These are phyloP conservation scores for Ectemnius cavifrons DNA, from an alignment of 2,888 invertebrate genomes.

Conservation along the genomic window DNA sequence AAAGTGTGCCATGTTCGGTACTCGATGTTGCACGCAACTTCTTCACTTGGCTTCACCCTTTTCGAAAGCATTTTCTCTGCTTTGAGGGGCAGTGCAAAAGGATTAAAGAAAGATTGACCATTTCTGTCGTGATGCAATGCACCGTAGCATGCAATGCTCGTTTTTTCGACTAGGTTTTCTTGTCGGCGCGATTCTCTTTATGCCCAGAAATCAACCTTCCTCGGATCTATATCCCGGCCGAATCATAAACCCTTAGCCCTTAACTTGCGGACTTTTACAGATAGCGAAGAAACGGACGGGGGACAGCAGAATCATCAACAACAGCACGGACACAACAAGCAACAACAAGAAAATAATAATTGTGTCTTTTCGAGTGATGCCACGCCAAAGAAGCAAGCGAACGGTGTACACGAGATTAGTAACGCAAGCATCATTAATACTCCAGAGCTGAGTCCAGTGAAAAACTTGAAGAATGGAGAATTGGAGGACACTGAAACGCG, in stretches of 20 bases:
- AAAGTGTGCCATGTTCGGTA: no score
- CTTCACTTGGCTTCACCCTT: no score
- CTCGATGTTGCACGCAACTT: no score
- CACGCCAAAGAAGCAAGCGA: constrained; percentile 61
- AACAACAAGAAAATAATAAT: constrained; percentile 72
- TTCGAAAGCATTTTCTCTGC: no score
- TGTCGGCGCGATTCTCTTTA: constrained; percentile 19
- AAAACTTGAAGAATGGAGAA: constrained; percentile 70
- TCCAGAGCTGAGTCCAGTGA: constrained; percentile 73
- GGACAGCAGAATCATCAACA: constrained; percentile 34
- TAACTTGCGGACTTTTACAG: not conserved
- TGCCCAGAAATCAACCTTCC: constrained; percentile 13
- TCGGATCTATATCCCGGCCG: not conserved
- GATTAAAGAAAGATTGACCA: no score
- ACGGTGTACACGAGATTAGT: constrained; percentile 60
- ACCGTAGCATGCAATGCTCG: constrained; percentile 48
- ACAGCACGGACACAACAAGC: constrained; percentile 21
- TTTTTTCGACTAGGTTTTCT: constrained; percentile 17
- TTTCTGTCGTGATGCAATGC: constrained; percentile 16
- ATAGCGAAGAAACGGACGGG: not conserved
- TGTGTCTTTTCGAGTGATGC: constrained; percentile 63
- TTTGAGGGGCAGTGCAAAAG: no score
- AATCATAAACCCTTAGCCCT: not conserved
- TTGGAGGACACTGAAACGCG: constrained; percentile 54
- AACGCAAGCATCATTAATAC: constrained; percentile 65